Conservation (phyloP, 1,140 invertebrate genomes). For the Berghia stephanieae region DNA sequence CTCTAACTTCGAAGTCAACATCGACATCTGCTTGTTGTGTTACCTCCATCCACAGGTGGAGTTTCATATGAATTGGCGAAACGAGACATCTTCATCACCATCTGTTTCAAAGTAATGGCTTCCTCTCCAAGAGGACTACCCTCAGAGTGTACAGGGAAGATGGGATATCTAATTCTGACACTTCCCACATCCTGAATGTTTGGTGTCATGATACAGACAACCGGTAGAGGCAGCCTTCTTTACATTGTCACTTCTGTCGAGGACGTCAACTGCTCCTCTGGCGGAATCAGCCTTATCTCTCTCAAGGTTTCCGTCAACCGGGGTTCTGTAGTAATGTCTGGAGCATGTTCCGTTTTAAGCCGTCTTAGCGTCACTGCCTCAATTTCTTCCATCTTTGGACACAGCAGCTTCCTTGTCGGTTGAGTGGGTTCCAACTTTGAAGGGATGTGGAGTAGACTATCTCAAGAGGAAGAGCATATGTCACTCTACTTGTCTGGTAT, state of each 20-base stretch:
- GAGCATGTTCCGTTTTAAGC: too few species aligned
- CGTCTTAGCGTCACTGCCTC: too few species aligned
- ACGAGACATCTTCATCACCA: not conserved
- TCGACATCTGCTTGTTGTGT: not conserved
- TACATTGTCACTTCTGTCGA: conserved; percentile 36
- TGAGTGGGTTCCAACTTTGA: too few species aligned
- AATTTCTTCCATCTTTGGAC: too few species aligned
- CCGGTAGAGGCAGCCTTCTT: conserved; percentile 25
- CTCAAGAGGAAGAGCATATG: too few species aligned
- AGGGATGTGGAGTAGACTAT: too few species aligned
- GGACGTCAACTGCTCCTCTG: conserved; percentile 40
- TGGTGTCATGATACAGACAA: conserved; percentile 19
- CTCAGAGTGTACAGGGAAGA: conserved; percentile 32
- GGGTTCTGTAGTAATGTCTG: too few species aligned
- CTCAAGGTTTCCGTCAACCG: conserved; percentile 33
- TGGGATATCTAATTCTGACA: conserved; percentile 44
- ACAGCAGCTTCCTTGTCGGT: too few species aligned
- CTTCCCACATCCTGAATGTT: conserved; percentile 17
- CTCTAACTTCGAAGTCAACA: not conserved
- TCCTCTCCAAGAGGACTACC: not conserved
- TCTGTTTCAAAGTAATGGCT: not conserved
- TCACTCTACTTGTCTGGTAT: too few species aligned
- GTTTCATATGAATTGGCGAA: not conserved
- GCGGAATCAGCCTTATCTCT: conserved; percentile 45
- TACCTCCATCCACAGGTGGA: not conserved